Conservation (phyloP, 2,888 invertebrate species). For the Nephrotoma appendiculata region DNA sequence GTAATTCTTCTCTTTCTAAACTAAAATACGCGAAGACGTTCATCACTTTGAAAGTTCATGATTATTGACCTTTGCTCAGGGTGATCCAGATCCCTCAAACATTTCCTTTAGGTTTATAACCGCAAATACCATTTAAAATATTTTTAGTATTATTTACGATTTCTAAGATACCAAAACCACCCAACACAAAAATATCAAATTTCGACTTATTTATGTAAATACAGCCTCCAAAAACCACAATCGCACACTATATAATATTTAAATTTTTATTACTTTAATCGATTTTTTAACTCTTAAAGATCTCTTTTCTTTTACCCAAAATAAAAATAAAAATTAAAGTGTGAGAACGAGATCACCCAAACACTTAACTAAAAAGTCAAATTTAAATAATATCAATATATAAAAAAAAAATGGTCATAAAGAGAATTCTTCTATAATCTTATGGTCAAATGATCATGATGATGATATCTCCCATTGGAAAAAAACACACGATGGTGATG, state of each 20-base stretch:
- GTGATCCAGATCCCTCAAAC: too few species aligned
- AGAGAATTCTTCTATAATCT: not conserved
- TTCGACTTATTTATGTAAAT: not conserved
- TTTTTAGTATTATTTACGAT: not conserved
- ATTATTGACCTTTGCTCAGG: too few species aligned
- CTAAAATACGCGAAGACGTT: too few species aligned
- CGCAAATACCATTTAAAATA: not conserved
- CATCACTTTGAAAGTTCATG: too few species aligned
- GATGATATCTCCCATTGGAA: not conserved
- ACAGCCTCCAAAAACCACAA: not conserved
- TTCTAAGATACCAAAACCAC: not conserved
- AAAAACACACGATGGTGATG: not conserved
- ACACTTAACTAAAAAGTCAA: not conserved
- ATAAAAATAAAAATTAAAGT: not conserved
- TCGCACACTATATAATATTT: not conserved
- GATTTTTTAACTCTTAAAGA: not conserved
- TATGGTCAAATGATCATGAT: not conserved
- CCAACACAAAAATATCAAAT: not conserved
- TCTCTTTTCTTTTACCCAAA: not conserved
- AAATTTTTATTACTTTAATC: not conserved
- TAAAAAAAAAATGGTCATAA: not conserved
- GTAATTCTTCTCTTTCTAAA: too few species aligned
- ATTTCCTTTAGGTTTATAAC: too few species aligned
- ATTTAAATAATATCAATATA: not conserved
- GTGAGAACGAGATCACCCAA: not conserved